Conservation (phyloP, 1,140 invertebrate genomes). For the Ptiloglossa arizonensis region DNA sequence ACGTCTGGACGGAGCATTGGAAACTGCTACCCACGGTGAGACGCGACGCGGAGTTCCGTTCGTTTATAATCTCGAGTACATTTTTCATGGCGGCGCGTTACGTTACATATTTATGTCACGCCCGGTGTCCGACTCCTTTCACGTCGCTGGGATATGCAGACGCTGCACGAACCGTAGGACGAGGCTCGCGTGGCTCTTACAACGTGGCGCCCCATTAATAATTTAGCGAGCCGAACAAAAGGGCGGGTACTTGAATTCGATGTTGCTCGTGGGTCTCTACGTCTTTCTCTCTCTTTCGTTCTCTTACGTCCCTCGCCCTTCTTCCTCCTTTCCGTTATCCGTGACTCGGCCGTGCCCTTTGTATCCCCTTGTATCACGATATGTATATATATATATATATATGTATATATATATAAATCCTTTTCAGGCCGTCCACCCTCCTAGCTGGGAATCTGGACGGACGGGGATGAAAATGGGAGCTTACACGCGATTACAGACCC, state of each 20-base stretch:
- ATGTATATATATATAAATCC: constrained; percentile 64
- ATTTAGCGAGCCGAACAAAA: constrained; percentile 66
- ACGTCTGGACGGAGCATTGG: constrained; percentile 19
- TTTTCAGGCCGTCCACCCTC: constrained; percentile 38
- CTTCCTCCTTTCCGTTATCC: constrained; percentile 25
- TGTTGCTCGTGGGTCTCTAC: constrained; percentile 20
- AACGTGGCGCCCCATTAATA: constrained; percentile 63
- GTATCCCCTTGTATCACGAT: constrained; percentile 52
- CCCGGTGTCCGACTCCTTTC: constrained; percentile 61
- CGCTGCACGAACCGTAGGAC: constrained; percentile 41
- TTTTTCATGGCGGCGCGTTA: constrained; percentile 64
- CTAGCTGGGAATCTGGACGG: constrained; percentile 41
- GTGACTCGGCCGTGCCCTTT: not conserved
- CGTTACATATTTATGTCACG: constrained; percentile 68
- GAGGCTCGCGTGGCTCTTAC: constrained; percentile 48
- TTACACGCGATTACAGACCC: constrained; percentile 63
- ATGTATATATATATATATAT: too few species aligned
- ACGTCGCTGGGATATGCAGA: constrained; percentile 61
- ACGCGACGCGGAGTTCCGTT: constrained; percentile 9
- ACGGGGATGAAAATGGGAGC: constrained; percentile 56
- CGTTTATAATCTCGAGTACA: constrained; percentile 61
- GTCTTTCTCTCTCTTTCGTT: not conserved
- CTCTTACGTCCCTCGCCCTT: not conserved
- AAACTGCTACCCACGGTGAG: constrained; percentile 15
- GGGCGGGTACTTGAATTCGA: constrained; percentile 60